Evolutionary conservation across 2,113 vertebrate species (phyloP).

Genomic region (Hoplias malabaricus): DNA sequence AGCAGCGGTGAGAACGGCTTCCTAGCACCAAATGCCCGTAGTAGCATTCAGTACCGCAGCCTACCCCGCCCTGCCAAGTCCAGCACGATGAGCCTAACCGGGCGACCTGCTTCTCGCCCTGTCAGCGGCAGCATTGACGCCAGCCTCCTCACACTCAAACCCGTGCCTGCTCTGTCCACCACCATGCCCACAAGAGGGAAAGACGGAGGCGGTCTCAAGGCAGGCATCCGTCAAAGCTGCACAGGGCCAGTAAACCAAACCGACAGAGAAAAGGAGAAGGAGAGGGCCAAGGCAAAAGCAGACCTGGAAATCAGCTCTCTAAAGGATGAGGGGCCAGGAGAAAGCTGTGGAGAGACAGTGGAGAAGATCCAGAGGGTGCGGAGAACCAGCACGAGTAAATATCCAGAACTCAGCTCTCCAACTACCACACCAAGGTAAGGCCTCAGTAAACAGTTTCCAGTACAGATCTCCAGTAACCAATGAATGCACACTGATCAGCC

Average conservation of each 20-base stretch:
- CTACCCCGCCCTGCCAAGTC: slow-evolving; percentile 94
- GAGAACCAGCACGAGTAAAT: slow-evolving; percentile 78
- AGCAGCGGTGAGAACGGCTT: slow-evolving; percentile 84
- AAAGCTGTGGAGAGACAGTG: slow-evolving; percentile 76
- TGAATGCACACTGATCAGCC: too few relatives aligned
- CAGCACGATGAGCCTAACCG: slow-evolving; percentile 89
- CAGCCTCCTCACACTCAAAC: slow-evolving; percentile 85
- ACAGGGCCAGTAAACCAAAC: slow-evolving; percentile 91
- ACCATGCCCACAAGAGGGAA: slow-evolving; percentile 74
- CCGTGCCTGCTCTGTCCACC: slow-evolving; percentile 58
- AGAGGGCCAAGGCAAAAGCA: slow-evolving; percentile 94
- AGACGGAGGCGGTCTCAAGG: slow-evolving; percentile 66
- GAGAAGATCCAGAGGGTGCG: slow-evolving; percentile 82
- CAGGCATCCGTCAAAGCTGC: slow-evolving; percentile 58
- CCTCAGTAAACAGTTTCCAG: not conserved
- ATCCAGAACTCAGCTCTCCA: slow-evolving; percentile 84
- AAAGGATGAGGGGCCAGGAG: slow-evolving; percentile 65
- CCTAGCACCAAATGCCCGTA: slow-evolving; percentile 83
- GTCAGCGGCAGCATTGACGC: slow-evolving; percentile 87
- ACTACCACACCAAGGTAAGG: slow-evolving; percentile 88
- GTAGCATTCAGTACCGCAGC: slow-evolving; percentile 95
- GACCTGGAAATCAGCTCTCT: slow-evolving; percentile 79
- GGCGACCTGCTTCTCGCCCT: slow-evolving; percentile 74
- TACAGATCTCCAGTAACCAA: not conserved
- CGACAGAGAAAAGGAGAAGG: slow-evolving; percentile 89